phyloP scores from a whole-genome alignment of 2,113 vertebrate species.

The Stigmatopora nigra region DNA sequence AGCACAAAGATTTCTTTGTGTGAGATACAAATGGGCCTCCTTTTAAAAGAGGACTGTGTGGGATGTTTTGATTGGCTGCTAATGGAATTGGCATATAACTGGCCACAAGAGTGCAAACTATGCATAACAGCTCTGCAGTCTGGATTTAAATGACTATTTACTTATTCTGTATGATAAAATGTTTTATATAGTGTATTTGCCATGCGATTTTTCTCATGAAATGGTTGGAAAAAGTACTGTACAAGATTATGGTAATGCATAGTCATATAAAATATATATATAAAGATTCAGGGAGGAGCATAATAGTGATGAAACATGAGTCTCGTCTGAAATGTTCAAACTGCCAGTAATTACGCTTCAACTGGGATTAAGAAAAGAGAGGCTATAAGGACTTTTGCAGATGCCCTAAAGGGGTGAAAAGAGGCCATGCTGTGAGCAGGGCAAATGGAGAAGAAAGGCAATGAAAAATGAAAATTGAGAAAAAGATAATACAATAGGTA shows the following conservation, averaged over 20 bases:
- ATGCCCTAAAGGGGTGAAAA: conserved; percentile 31
- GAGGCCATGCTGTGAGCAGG: conserved; percentile 14
- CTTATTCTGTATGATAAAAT: no score
- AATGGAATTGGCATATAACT: no score
- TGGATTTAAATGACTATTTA: no score
- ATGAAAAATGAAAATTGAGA: conserved; percentile 22
- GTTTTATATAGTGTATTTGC: neutral
- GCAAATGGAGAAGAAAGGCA: conserved; percentile 16
- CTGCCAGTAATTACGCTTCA: conserved; percentile 45
- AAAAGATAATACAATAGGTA: conserved; percentile 16
- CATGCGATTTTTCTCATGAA: neutral
- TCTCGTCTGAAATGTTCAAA: conserved; percentile 39
- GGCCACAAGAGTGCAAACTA: no score
- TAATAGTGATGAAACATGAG: conserved; percentile 14
- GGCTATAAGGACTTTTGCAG: conserved; percentile 19
- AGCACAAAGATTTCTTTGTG: no score
- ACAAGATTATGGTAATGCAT: neutral
- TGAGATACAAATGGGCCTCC: no score
- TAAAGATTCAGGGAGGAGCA: conserved; percentile 14
- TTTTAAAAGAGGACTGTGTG: no score
- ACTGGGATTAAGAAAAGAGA: conserved; percentile 24
- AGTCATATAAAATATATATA: neutral
- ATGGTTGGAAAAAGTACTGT: neutral
- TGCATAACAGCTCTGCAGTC: no score
- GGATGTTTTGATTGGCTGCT: no score